A percentile compares a stretch with the other conserved stretches of the same genome.
Evolutionary conservation across 1,140 invertebrate species (phyloP).

Genomic region (Myzus persicae): DNA sequence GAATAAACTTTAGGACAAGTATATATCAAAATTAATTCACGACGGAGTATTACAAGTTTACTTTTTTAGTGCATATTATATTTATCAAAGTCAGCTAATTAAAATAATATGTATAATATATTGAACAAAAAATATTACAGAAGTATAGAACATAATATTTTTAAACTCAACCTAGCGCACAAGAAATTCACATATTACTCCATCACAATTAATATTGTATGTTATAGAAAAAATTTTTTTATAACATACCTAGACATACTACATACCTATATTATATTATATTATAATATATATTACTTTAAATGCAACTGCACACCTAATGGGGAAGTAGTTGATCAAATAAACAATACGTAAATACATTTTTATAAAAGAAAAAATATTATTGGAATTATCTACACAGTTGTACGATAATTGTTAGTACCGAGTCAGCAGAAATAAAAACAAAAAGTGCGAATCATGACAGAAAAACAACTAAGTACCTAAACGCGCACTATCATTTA

Average conservation of each 20-base stretch:
- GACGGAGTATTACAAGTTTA: not conserved
- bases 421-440: not conserved
- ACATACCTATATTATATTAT: too few species aligned
- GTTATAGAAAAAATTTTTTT: too few species aligned
- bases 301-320: not conserved
- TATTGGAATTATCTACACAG: too few species aligned
- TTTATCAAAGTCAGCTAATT: too few species aligned
- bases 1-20: not conserved
- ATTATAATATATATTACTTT: too few species aligned
- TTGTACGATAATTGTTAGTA: not conserved
- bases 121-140: too few species aligned
- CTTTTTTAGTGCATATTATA: not conserved
- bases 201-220: too few species aligned
- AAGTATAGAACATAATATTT: too few species aligned
- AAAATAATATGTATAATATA: too few species aligned
- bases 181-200: not conserved
- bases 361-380: not conserved
- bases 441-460: not conserved
- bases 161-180: too few species aligned
- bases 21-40: not conserved
- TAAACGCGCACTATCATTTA: not conserved
- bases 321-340: not conserved
- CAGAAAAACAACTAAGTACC: not conserved
- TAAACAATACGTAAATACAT: not conserved
- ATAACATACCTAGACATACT: too few species aligned